Evolutionary conservation across 1,140 invertebrate genomes (phyloP), one percentile per base, ranked within the genome.

Genomic region (Carcinoscorpius rotundicauda): DNA sequence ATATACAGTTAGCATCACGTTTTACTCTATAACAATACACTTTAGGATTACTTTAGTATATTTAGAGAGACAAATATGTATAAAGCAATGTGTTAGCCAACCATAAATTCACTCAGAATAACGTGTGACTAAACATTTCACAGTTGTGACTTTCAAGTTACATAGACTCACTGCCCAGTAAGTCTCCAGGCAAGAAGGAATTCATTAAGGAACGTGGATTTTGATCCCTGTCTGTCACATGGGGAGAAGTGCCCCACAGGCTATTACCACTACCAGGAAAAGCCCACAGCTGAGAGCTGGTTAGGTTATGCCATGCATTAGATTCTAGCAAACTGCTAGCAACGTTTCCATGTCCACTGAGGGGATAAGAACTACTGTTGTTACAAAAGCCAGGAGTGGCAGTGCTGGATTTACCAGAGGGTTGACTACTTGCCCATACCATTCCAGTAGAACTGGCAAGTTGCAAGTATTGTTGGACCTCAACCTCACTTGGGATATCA

Each of bases 401-500:
- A 70, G 64, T 62, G 70, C 68, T 65, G 73, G 64, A 65, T 72
- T 72, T 64, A 65, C 61, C 52, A 57, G 10, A 58, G 51, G 64
- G 62, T 6, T 48, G 57, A 49, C 58, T 66, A 55, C 69, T 71
- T 49, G 49, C 62, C 71, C 71, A 64, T 68, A 74, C 65, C 66
- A 64, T 63, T 63, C 62, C 67, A 70, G 59, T 75, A 78, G 66
- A 80, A 82, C 66, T 83, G 83, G 69, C 85, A 5, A 72, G 87
- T 74, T 91, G 87, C 71, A 94, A 79, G 64, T 95, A 83, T 70
- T 86, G 84, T 73, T 87, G 86, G 49, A 94, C 91, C 72, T 97
- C 93, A 71, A 82, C 84, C 72, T 97, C 94, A 49, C 82, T 85
- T 55, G 93, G 90, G 69, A 91, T 91, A 78, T 97, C 93, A 58